Percentiles rank a stretch among this genome's conserved stretches.
phyloP scores from a whole-genome alignment of 2,888 invertebrate species.

The Galeruca laticollis region DNA sequence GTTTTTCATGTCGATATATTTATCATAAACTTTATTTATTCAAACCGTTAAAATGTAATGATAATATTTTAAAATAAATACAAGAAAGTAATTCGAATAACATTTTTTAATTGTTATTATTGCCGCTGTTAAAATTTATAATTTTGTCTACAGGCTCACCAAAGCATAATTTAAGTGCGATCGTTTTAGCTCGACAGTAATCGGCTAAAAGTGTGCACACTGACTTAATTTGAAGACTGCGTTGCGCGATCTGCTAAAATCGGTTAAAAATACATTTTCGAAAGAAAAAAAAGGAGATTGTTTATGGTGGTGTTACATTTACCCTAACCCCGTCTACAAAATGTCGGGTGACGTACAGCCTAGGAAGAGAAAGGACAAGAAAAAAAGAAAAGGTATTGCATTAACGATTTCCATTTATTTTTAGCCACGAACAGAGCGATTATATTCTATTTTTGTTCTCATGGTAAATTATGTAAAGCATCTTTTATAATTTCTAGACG shows the following conservation, averaged over 20 bases:
- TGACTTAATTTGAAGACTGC: slow-evolving; percentile 31
- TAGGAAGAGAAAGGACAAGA: slow-evolving; percentile 87
- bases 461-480: slow-evolving; percentile 34
- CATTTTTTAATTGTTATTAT: background rate
- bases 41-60: background rate
- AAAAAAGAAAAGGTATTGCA: slow-evolving; percentile 82
- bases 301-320: slow-evolving; percentile 50
- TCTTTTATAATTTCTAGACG: slow-evolving; percentile 51
- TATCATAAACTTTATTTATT: background rate
- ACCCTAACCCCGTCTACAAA: slow-evolving; percentile 60
- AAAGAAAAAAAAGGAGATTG: slow-evolving; percentile 38
- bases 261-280: slow-evolving; percentile 41
- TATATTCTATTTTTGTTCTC: slow-evolving; percentile 51
- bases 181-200: slow-evolving; percentile 45
- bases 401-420: slow-evolving; percentile 49
- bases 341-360: slow-evolving; percentile 92
- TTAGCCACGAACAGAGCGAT: slow-evolving; percentile 47
- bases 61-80: background rate
- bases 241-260: slow-evolving; percentile 39
- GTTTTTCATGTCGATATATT: background rate
- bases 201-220: slow-evolving; percentile 41
- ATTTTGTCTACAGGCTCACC: slow-evolving; percentile 31
- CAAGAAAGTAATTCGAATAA: background rate
- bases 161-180: slow-evolving; percentile 43
- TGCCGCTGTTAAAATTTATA: slow-evolving; percentile 25